Conservation (phyloP, 2,888 invertebrate genomes). For the Drosophila nigricruria region DNA sequence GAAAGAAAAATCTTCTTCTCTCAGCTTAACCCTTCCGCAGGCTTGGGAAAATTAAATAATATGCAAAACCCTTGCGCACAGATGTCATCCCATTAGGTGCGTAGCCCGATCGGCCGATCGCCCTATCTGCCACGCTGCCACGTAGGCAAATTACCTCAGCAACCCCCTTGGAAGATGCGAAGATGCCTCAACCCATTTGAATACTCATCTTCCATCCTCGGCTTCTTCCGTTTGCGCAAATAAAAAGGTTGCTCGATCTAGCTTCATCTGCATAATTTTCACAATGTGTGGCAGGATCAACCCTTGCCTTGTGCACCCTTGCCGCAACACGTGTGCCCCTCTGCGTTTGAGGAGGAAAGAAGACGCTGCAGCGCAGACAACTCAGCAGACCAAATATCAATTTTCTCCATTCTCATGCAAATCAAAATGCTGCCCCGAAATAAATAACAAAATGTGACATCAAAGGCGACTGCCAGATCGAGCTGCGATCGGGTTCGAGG, state of each 20-base stretch:
- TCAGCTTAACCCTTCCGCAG: slow-evolving; percentile 55
- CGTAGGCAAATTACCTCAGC: slow-evolving; percentile 80
- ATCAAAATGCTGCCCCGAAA: slow-evolving; percentile 76
- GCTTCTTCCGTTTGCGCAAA: slow-evolving; percentile 51
- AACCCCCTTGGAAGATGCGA: slow-evolving; percentile 69
- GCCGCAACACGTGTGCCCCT: slow-evolving; percentile 69
- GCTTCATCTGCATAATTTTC: slow-evolving; percentile 83
- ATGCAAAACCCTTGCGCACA: slow-evolving; percentile 67
- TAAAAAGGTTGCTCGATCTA: slow-evolving; percentile 55
- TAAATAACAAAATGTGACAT: slow-evolving; percentile 76
- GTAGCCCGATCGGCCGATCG: slow-evolving; percentile 15
- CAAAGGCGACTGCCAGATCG: slow-evolving; percentile 57
- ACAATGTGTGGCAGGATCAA: slow-evolving; percentile 72
- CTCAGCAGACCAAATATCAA: slow-evolving; percentile 83
- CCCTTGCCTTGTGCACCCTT: slow-evolving; percentile 56
- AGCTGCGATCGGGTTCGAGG: slow-evolving; percentile 36
- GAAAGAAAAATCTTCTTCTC: slow-evolving; percentile 75
- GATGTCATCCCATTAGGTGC: slow-evolving; percentile 78
- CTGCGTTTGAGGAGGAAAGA: slow-evolving; percentile 36
- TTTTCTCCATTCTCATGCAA: slow-evolving; percentile 85
- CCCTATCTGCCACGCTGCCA: slow-evolving; percentile 47
- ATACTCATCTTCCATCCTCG: slow-evolving; percentile 83
- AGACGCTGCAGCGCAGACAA: slow-evolving; percentile 76
- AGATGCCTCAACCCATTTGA: slow-evolving; percentile 80
- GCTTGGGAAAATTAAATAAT: slow-evolving; percentile 83